These are phyloP conservation scores for Chrysocyon brachyurus DNA, from an alignment of 2,797 vertebrate species.

Conservation along the genomic window DNA sequence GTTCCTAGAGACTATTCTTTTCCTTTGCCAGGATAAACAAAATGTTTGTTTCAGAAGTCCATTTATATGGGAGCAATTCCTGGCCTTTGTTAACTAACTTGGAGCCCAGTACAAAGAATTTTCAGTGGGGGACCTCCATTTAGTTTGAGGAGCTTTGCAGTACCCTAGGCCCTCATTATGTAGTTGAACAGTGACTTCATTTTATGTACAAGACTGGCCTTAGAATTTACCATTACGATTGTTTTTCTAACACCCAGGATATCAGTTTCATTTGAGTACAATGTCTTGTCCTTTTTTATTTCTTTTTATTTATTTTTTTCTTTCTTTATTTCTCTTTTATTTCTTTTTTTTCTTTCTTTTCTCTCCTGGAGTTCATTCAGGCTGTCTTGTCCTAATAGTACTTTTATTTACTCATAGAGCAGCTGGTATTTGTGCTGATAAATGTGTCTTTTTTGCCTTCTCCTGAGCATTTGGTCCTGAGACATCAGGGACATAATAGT, in stretches of 20 bases:
- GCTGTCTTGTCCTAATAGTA: not conserved
- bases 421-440: not conserved
- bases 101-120: not conserved
- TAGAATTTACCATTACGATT: not conserved
- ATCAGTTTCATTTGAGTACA: not conserved
- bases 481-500: not conserved
- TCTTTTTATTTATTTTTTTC: not conserved
- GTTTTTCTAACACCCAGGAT: not conserved
- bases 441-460: not conserved
- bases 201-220: not conserved
- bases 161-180: too few relatives aligned
- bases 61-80: not conserved
- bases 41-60: not conserved
- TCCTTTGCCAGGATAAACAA: not conserved
- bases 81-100: not conserved
- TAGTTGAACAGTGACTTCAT: not conserved
- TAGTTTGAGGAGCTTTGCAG: not conserved
- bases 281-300: not conserved
- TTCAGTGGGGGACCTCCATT: too few relatives aligned
- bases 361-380: not conserved
- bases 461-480: not conserved
- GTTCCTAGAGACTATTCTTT: not conserved
- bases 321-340: too few relatives aligned
- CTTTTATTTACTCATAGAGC: not conserved
- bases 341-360: not conserved